Conservation (phyloP, 2,113 vertebrate genomes). For the Sinocyclocheilus grahami region DNA sequence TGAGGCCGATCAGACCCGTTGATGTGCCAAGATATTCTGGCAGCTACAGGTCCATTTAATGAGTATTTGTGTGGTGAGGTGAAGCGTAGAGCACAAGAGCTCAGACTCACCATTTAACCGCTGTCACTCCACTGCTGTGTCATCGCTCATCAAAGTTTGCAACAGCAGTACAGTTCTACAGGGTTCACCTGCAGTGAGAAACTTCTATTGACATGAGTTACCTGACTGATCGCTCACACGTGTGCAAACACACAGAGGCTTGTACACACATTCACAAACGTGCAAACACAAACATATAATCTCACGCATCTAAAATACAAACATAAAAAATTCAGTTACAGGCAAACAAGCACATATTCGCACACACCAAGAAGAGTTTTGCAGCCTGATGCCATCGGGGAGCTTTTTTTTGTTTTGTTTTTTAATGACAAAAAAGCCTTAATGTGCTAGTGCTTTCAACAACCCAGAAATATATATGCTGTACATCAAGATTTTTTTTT, state of each 20-base stretch:
- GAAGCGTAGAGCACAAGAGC: slow-evolving; percentile 44
- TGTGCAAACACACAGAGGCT: neutral
- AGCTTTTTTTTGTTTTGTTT: neutral
- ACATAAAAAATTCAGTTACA: neutral
- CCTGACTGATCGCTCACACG: slow-evolving; percentile 36
- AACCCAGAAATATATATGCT: neutral
- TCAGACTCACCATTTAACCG: slow-evolving; percentile 50
- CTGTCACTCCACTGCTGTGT: slow-evolving; percentile 43
- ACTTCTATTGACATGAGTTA: slow-evolving; percentile 47
- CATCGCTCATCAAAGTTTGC: slow-evolving; percentile 54
- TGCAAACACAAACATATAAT: slow-evolving; percentile 10
- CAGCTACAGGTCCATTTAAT: slow-evolving; percentile 46
- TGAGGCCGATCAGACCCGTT: slow-evolving; percentile 29
- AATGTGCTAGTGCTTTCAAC: neutral
- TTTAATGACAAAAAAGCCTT: neutral
- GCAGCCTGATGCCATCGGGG: neutral
- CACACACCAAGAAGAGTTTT: neutral
- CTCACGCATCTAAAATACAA: slow-evolving; percentile 2
- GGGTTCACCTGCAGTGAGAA: slow-evolving; percentile 52
- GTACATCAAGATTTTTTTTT: neutral
- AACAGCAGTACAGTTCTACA: slow-evolving; percentile 48
- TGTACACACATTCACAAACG: slow-evolving; percentile 6
- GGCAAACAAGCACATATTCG: slow-evolving; percentile 12
- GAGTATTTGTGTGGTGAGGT: slow-evolving; percentile 56
- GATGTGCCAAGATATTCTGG: slow-evolving; percentile 49